Evolutionary conservation across 2,113 vertebrate genomes (phyloP).

Genomic region (Bothrops jararaca): DNA sequence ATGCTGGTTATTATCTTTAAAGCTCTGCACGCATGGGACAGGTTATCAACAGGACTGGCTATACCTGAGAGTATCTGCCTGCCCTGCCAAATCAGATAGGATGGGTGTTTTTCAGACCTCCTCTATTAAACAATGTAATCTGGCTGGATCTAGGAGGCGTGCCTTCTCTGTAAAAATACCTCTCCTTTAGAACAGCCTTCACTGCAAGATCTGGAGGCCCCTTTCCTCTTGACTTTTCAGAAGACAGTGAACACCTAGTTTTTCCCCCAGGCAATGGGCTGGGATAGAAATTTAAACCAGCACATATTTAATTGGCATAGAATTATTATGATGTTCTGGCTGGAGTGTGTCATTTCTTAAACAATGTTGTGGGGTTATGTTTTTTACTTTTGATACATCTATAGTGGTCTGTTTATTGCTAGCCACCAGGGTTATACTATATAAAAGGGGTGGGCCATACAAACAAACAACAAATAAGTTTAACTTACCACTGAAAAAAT

Average conservation of each 20-base stretch:
- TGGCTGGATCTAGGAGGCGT: not conserved
- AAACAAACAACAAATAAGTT: not conserved
- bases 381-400: not conserved
- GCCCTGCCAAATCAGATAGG: not conserved
- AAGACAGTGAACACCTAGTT: not conserved
- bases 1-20: not conserved
- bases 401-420: not conserved
- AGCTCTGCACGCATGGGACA: not conserved
- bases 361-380: not conserved
- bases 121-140: not conserved
- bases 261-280: not conserved
- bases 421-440: not conserved
- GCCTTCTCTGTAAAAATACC: not conserved
- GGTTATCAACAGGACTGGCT: not conserved
- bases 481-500: slow-evolving; percentile 91
- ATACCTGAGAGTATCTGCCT: not conserved
- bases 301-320: not conserved
- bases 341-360: not conserved
- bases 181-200: not conserved
- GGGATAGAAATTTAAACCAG: not conserved
- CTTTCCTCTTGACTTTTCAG: not conserved
- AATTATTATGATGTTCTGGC: not conserved
- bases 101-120: not conserved
- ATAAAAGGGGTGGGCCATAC: not conserved
- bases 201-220: not conserved